phyloP scores from a whole-genome alignment of 2,888 invertebrate species.

The Drosophila buzzatii region DNA sequence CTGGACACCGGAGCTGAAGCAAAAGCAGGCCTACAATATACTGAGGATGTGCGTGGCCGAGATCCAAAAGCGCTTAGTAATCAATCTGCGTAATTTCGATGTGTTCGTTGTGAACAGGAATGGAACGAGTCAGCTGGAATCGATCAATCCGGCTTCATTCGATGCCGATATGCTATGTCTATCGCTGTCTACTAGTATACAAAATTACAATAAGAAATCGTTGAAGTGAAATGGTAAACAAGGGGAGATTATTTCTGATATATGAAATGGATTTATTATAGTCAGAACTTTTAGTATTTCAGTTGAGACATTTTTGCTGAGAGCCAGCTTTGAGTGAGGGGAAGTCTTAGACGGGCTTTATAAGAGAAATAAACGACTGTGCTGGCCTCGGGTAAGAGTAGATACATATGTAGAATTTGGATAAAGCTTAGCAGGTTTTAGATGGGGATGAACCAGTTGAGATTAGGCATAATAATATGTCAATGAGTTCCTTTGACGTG shows the following conservation, averaged over 20 bases:
- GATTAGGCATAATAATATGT: too few species aligned
- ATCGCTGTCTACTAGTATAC: constrained; percentile 20
- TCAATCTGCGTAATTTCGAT: constrained; percentile 96
- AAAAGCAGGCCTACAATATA: constrained; percentile 92
- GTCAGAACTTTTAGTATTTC: too few species aligned
- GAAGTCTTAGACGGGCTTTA: too few species aligned
- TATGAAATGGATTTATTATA: not conserved
- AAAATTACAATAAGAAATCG: not conserved
- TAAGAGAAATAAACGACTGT: too few species aligned
- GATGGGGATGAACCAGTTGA: too few species aligned
- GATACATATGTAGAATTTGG: too few species aligned
- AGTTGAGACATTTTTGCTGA: too few species aligned
- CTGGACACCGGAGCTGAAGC: constrained; percentile 90
- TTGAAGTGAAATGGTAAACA: not conserved
- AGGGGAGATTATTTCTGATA: not conserved
- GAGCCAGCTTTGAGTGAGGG: too few species aligned
- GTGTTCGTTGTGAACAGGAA: constrained; percentile 93
- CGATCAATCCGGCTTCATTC: constrained; percentile 86
- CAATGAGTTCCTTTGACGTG: too few species aligned
- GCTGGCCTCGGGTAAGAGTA: too few species aligned
- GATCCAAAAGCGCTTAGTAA: constrained; percentile 94
- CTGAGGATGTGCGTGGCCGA: constrained; percentile 95
- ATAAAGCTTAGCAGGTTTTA: too few species aligned
- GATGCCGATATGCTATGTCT: constrained; percentile 31
- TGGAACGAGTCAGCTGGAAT: constrained; percentile 91